Evolutionary conservation across 2,888 invertebrate genomes (phyloP), one percentile per base, ranked within the genome.

Genomic region (Eupithecia vulgata): DNA sequence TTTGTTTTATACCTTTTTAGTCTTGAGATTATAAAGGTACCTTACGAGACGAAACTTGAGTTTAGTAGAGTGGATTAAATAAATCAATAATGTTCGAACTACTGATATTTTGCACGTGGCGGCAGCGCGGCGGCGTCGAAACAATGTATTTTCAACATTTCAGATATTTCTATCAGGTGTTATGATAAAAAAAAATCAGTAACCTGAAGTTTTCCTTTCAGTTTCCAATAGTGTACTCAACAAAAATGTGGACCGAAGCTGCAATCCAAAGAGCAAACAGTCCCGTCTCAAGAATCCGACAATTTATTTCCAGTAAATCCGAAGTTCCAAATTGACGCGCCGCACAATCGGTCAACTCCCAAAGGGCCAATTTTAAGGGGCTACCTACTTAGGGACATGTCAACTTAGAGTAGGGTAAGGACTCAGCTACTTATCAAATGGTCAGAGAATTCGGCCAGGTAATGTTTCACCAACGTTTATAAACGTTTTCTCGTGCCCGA

Each of bases 401-500:
- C 86, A 83, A 80, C 79, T 76, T 78, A 82, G 86, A 86, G 82
- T 82, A 86, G 85, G 85, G 86, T 86, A 64, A 61, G 72, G 61
- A 52, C 17, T 45, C 59, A 40, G 64, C 68, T 69, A 74, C 68
- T 68, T 74, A 74, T 74, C 71, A 71, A 74, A 71, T 48, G 40
- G 68, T 42, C 17, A 21, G 64, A 66, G 70, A 52, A 71, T 59
- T 71, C 34, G 25, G n/a, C 48, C 10, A 62, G 35, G 67, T 70
- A 64, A 52, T 70, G 62, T 67, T 68, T 66, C n/a, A 30, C 37
- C 21, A 15, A 21, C 21, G 48, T 52, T n/a, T 48, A 48, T 48
- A n/a, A 17, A 17, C 6, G 45, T 45, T 45, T 17, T 40, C 1
- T 45, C n/a, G n/a, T 45, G 17, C n/a, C 45, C n/a, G 45, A 45